Evolutionary conservation across 2,797 vertebrate species (phyloP), one percentile per base, ranked within the genome.

Genomic region (Malurus splendens): DNA sequence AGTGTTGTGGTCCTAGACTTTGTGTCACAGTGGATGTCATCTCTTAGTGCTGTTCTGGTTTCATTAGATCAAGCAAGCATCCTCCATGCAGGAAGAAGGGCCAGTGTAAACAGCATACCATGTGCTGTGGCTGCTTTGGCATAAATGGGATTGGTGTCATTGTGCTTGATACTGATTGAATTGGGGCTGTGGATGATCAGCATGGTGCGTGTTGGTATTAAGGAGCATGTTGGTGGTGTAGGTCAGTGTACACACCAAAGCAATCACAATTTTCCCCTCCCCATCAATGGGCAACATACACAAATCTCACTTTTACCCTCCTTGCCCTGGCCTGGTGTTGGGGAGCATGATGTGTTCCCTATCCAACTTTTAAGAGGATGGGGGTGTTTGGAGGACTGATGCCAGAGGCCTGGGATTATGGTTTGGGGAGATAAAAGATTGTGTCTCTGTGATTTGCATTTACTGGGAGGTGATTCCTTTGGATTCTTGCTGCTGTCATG

Each of bases 171-270:
- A 6, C 15, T 71, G 42, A 48, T 5, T 2, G 8, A 23, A 27
- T 2, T 32, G n/a, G 18, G 28, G 24, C 39, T 67, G 14, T 27
- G 30, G 33, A 3, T 81, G 66, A 28, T 74, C 0, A 0, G 9
- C 15, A 23, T 48, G 15, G 14, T 54, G 36, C 19, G 1, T 11
- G 2, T 7, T 60, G 27, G 30, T 74, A 18, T 70, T 38, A 56
- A 62, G 32, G 65, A 77, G 14, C 12, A 14, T 0, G 0, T 2
- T 2, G 17, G 16, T 57, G 52, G 9, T 77, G 33, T 59, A 39
- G 33, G 54, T 74, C n/a, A 44, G 39, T 56, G 38, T 38, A 60
- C n/a, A 19, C 56, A 78, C 24, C 24, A 55, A 8, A 36, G 25
- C 30, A n/a, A 25, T 24, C 25, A 27, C 38, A 32, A 9, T 19